Evolutionary conservation across 2,113 vertebrate genomes (phyloP), one percentile per base, ranked within the genome.

Genomic region (Odocoileus virginianus): DNA sequence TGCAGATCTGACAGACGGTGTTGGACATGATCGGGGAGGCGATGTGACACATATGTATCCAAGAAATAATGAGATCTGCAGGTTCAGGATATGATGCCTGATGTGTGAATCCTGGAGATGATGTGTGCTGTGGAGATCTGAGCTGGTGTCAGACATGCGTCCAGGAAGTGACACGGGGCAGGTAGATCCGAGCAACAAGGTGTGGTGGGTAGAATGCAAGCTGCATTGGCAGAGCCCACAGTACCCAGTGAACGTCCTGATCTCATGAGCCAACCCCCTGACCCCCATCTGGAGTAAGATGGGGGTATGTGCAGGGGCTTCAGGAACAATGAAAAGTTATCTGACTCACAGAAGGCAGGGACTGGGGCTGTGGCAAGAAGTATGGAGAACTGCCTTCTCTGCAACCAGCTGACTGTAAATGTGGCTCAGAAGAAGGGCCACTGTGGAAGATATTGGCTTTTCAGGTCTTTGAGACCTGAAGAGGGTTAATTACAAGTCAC

Each of bases 131-230:
- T 67, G 33, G 15, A 67, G 64, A 67, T 67, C 36, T 43, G 47
- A 33, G 47, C 6, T 10, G 8, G 28, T 30, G 9, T 13, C 7
- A 50, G 79, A 82, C 30, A 33, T 19, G 17, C 19, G 30, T 82
- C 30, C 79, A 54, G 33, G 79, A 82, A 52, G 50, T 54, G 50
- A 82, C 17, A 23, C 14, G 33, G 19, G 19, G 50, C 19, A 13
- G 30, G 6, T n/a, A n/a, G 30, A 54, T 14, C 79, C 0, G 8
- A 25, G 50, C 7, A 27, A 54, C 11, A 13, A 25, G 5, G 2
- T 10, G 0, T 82, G 50, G 45, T 47, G 45, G 27, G 27, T 76
- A 28, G 45, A 50, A 50, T 4, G 10, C 76, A 10, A 28, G 15
- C 7, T 28, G 43, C 15, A 5, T 17, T n/a, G 47, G 16, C 16